phyloP scores from a whole-genome alignment of 2,113 vertebrate genomes.

The Semnornis frantzii region DNA sequence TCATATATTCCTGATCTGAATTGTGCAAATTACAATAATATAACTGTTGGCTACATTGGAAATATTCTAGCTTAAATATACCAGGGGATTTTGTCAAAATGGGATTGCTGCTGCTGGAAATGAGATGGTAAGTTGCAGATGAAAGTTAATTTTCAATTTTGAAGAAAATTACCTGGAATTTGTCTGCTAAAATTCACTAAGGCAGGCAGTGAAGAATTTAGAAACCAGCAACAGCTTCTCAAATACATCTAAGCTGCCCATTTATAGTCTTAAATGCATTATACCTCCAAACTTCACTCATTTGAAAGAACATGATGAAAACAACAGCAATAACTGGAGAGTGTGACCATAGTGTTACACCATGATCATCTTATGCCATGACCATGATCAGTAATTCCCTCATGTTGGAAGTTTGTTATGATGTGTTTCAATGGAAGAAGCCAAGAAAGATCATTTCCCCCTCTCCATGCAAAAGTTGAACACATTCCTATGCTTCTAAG shows the following conservation, averaged over 20 bases:
- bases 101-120: not conserved
- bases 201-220: not conserved
- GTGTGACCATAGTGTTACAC: not conserved
- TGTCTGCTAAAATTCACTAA: conserved; percentile 2
- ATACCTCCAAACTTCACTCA: not conserved
- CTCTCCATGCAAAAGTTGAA: not conserved
- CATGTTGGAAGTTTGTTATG: not conserved
- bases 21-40: not conserved
- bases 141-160: conserved; percentile 29
- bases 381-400: not conserved
- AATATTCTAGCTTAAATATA: not conserved
- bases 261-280: not conserved
- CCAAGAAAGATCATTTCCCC: not conserved
- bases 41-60: not conserved
- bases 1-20: not conserved
- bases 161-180: not conserved
- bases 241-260: not conserved
- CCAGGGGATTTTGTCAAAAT: not conserved
- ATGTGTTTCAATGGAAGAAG: fast-evolving
- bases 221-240: not conserved
- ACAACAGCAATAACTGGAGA: not conserved
- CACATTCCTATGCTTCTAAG: not conserved
- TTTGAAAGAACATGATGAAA: not conserved
- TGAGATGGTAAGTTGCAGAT: not conserved
- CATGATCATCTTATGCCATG: not conserved